Evolutionary conservation across 1,140 invertebrate genomes (phyloP).

Genomic region (Chironomus tepperi): DNA sequence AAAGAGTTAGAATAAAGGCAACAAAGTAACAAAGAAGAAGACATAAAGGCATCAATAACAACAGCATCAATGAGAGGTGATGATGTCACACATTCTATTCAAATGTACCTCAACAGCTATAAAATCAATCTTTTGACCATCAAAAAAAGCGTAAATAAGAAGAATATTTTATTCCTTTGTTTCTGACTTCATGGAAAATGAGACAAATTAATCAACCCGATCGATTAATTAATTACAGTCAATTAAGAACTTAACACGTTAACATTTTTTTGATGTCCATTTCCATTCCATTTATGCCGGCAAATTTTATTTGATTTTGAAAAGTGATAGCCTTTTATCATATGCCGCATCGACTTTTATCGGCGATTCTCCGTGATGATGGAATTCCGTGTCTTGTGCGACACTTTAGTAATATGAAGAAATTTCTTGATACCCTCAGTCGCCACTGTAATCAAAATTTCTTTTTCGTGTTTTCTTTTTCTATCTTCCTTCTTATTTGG

Average conservation of each 20-base stretch:
- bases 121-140: background rate
- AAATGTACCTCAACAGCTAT: background rate
- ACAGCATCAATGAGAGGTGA: background rate
- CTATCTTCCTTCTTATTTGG: too few species aligned
- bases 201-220: constrained; percentile 18
- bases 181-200: background rate
- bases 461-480: too few species aligned
- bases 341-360: background rate
- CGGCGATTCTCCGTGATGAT: background rate
- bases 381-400: background rate
- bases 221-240: constrained; percentile 21
- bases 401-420: background rate
- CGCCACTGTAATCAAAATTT: constrained; percentile 10
- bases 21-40: background rate
- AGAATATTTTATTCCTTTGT: background rate
- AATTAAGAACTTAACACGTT: constrained; percentile 18
- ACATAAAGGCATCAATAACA: too few species aligned
- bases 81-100: constrained; percentile 5
- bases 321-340: background rate
- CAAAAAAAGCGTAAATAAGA: background rate
- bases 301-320: too few species aligned
- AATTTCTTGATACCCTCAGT: background rate
- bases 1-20: background rate
- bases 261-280: background rate
- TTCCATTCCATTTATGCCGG: background rate